A percentile compares a stretch with the other conserved stretches of the same genome.
phyloP scores from a whole-genome alignment of 1,140 invertebrate genomes.

The Episyrphus balteatus region DNA sequence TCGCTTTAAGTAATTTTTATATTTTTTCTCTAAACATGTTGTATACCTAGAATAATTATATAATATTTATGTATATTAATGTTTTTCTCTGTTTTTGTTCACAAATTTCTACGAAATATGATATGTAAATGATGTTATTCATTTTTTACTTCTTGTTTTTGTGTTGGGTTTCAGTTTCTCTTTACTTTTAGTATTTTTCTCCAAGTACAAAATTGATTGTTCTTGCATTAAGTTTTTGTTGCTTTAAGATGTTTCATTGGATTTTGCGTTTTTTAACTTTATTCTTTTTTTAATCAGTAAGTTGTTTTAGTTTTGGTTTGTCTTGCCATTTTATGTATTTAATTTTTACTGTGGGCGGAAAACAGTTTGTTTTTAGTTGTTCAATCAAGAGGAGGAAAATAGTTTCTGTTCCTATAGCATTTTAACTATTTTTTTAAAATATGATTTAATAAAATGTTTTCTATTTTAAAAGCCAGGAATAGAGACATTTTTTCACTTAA shows the following conservation, averaged over 20 bases:
- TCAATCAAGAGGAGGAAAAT: background rate
- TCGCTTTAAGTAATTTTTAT: too few relatives aligned
- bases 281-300: conserved; percentile 18
- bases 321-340: background rate
- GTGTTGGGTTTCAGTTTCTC: background rate
- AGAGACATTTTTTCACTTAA: background rate
- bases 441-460: background rate
- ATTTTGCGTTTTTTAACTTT: background rate
- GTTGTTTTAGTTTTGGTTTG: conserved; percentile 1
- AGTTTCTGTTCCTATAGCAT: background rate
- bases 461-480: conserved; percentile 2
- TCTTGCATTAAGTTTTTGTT: conserved; percentile 25
- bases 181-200: conserved; percentile 5
- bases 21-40: background rate
- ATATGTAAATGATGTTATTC: conserved; percentile 28
- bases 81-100: background rate
- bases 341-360: conserved; percentile 19
- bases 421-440: background rate
- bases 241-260: background rate
- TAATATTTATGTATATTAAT: background rate
- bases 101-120: conserved; percentile 23
- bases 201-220: conserved; percentile 31
- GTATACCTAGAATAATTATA: conserved; percentile 1
- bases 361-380: conserved; percentile 3
- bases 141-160: background rate